Evolutionary conservation across 2,797 vertebrate species (phyloP).

Genomic region (Poecile montanus): DNA sequence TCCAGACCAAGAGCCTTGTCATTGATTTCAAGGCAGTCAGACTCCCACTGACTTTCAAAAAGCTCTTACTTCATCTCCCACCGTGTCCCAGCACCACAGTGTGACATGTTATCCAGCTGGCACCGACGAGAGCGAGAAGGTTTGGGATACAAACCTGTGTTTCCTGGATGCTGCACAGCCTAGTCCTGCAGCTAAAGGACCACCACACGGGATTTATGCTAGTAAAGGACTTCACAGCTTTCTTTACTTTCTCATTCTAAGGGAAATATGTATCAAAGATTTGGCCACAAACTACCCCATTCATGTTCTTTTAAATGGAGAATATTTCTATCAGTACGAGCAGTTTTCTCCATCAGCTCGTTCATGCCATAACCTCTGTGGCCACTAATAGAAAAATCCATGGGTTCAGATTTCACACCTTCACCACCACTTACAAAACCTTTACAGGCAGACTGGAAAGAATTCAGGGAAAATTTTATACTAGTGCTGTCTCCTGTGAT

Average conservation of each 20-base stretch:
- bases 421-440: background rate
- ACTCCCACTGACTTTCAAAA: background rate
- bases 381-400: background rate
- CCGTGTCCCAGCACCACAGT: accelerated
- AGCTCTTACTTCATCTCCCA: background rate
- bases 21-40: background rate
- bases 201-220: background rate
- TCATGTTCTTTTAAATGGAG: background rate
- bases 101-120: background rate
- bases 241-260: background rate
- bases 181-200: background rate
- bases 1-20: background rate
- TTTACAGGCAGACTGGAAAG: background rate
- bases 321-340: background rate
- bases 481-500: background rate
- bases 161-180: background rate
- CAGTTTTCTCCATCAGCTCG: background rate
- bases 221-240: background rate
- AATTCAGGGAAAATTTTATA: background rate
- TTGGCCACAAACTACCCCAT: background rate
- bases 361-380: background rate
- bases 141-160: background rate
- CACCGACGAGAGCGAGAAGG: accelerated
- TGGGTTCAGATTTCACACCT: background rate
- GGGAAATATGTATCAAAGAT: background rate